Conservation (phyloP, 2,888 invertebrate genomes). For the Drosophila macrothrix region DNA sequence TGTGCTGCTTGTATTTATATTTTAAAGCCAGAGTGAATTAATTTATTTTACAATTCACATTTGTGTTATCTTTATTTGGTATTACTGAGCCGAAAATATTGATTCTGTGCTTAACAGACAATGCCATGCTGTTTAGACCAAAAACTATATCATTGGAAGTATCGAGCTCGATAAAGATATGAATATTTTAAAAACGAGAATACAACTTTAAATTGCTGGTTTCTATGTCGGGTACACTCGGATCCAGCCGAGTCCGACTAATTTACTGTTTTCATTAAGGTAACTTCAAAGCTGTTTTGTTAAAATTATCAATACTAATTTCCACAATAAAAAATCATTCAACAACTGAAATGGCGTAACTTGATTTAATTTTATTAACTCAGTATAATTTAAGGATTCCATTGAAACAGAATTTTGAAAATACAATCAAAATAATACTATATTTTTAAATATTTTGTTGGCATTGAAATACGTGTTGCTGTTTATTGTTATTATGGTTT, state of each 20-base stretch:
- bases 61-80: not conserved
- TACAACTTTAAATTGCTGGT: not conserved
- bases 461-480: not conserved
- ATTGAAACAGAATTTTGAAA: not conserved
- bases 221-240: not conserved
- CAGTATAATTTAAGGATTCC: not conserved
- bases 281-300: not conserved
- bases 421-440: not conserved
- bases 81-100: not conserved
- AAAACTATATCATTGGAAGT: not conserved
- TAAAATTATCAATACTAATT: not conserved
- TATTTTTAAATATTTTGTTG: not conserved
- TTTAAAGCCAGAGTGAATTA: not conserved
- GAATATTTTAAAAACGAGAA: not conserved
- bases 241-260: too few species aligned
- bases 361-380: not conserved
- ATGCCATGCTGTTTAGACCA: not conserved
- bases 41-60: not conserved
- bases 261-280: not conserved
- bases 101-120: not conserved
- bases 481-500: too few species aligned
- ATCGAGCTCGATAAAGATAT: not conserved
- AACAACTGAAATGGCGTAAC: not conserved
- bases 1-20: not conserved
- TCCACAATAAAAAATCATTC: not conserved